phyloP scores from a whole-genome alignment of 1,140 invertebrate species.

The Holotrichia oblita region DNA sequence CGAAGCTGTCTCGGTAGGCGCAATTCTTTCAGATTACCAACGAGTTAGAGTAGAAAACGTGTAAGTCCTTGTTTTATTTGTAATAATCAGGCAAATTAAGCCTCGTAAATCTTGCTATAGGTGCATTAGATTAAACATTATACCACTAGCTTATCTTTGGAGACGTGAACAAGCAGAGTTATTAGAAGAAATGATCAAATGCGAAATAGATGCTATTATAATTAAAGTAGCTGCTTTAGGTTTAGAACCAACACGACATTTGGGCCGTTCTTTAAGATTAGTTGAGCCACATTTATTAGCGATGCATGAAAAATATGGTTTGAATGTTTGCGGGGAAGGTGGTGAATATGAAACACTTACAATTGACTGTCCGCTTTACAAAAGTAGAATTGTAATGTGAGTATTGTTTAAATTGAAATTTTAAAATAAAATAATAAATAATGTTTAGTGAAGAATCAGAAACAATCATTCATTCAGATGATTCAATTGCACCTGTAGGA shows the following conservation, averaged over 20 bases:
- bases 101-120: constrained; percentile 54
- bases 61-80: constrained; percentile 69
- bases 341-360: constrained; percentile 99
- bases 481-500: constrained; percentile 91
- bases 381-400: constrained; percentile 90
- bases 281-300: constrained; percentile 86
- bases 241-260: constrained; percentile 84
- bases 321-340: constrained; percentile 98
- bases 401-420: too few relatives aligned
- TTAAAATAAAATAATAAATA: too few relatives aligned
- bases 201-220: constrained; percentile 90
- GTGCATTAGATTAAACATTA: constrained; percentile 88
- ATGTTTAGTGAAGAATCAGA: constrained; percentile 83
- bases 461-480: constrained; percentile 87
- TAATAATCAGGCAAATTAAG: neutral
- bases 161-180: constrained; percentile 92
- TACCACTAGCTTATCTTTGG: constrained; percentile 93
- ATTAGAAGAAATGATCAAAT: constrained; percentile 97
- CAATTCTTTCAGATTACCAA: constrained; percentile 98
- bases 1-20: constrained; percentile 95
- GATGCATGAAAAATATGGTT: constrained; percentile 93
- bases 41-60: constrained; percentile 97
- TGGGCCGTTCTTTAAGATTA: constrained; percentile 86
- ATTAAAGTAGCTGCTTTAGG: constrained; percentile 97
- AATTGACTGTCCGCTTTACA: constrained; percentile 95